Percentiles rank a stretch among this genome's conserved stretches.
Conservation (phyloP, 2,113 vertebrate genomes). For the Narcine bancroftii region DNA sequence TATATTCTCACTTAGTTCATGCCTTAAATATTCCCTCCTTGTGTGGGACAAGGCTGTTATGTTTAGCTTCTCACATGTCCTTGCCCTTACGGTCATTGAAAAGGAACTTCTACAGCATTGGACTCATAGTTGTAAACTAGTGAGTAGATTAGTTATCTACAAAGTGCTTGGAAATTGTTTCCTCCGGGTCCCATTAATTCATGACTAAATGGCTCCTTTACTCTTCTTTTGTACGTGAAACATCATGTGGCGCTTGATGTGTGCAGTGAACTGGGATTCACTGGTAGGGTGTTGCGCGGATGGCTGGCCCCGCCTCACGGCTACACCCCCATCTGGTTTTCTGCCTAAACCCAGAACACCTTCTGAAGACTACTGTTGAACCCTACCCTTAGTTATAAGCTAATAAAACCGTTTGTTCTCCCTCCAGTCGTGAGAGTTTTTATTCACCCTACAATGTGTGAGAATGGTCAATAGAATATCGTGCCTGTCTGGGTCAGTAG, state of each 20-base stretch:
- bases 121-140: not conserved
- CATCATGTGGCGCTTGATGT: not conserved
- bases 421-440: too few relatives aligned
- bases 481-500: too few relatives aligned
- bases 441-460: too few relatives aligned
- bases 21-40: not conserved
- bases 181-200: not conserved
- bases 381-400: too few relatives aligned
- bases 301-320: too few relatives aligned
- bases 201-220: not conserved
- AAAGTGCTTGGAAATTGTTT: not conserved
- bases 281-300: too few relatives aligned
- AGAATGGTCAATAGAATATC: not conserved
- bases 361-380: too few relatives aligned
- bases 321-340: too few relatives aligned
- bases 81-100: not conserved
- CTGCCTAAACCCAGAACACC: too few relatives aligned
- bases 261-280: too few relatives aligned
- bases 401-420: too few relatives aligned
- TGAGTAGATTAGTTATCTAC: not conserved
- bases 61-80: not conserved
- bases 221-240: not conserved
- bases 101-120: not conserved
- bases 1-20: too few relatives aligned
- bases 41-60: not conserved